Percentiles rank a stretch among this genome's conserved stretches.
Evolutionary conservation across 2,113 vertebrate genomes (phyloP).

Genomic region (Ageneiosus marmoratus): DNA sequence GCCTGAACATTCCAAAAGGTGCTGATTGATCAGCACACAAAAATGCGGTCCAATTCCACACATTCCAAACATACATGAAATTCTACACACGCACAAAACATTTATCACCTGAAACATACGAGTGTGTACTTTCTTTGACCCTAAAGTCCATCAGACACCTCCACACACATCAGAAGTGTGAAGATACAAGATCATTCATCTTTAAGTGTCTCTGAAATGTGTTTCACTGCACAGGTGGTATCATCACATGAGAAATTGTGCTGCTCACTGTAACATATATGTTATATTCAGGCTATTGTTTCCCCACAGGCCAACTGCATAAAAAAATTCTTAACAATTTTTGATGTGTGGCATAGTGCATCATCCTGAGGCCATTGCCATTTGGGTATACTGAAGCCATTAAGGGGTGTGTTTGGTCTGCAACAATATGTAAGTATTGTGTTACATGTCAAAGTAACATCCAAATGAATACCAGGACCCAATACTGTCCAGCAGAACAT

Average conservation of each 20-base stretch:
- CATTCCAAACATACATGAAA: constrained; percentile 36
- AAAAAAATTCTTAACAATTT: no score
- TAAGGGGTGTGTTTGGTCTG: no score
- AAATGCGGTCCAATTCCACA: constrained; percentile 52
- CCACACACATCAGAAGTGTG: no score
- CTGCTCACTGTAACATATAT: neutral
- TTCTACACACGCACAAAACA: neutral
- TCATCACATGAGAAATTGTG: neutral
- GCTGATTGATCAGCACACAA: constrained; percentile 34
- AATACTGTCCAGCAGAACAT: no score
- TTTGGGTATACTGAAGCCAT: no score
- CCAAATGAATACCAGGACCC: no score
- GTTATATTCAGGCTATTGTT: neutral
- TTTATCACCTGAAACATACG: neutral
- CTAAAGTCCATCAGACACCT: neutral
- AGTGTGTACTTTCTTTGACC: neutral
- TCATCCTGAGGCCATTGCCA: no score
- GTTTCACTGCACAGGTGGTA: neutral
- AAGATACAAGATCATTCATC: neutral
- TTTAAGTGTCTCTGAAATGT: neutral
- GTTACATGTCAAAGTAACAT: no score
- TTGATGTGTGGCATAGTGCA: no score
- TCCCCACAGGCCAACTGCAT: no score
- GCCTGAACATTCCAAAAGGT: constrained; percentile 34
- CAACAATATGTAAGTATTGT: no score